Conservation (phyloP, 2,888 invertebrate species). For the Petrophora chlorosata region DNA sequence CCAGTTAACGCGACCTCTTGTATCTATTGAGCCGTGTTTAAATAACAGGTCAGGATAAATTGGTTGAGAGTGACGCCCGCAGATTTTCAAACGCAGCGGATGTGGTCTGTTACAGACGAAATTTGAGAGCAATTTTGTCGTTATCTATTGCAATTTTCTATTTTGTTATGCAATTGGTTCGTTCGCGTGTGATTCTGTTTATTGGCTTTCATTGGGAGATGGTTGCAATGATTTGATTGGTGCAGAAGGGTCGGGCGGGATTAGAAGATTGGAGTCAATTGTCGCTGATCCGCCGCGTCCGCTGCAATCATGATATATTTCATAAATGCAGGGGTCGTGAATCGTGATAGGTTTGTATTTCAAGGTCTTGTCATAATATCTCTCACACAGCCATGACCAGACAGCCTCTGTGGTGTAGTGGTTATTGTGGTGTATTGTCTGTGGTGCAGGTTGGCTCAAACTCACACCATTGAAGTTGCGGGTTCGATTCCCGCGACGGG, state of each 20-base stretch:
- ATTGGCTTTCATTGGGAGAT: conserved; percentile 7
- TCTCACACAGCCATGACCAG: too few species aligned
- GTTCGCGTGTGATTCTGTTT: conserved; percentile 31
- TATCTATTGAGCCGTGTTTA: conserved; percentile 28
- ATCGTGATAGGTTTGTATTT: background rate
- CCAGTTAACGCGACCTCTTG: conserved; percentile 56
- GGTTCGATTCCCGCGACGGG: too few species aligned
- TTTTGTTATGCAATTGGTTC: conserved; percentile 54
- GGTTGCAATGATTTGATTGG: conserved; percentile 23
- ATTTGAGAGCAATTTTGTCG: conserved; percentile 71
- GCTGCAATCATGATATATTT: background rate
- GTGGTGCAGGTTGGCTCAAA: too few species aligned
- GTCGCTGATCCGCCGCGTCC: background rate
- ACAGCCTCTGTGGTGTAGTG: too few species aligned
- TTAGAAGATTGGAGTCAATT: conserved; percentile 1
- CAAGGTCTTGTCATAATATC: background rate
- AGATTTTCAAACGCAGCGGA: conserved; percentile 70
- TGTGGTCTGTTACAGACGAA: conserved; percentile 64
- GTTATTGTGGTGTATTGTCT: too few species aligned
- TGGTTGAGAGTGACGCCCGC: conserved; percentile 64
- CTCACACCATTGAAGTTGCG: too few species aligned
- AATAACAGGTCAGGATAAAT: conserved; percentile 41
- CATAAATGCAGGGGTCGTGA: background rate
- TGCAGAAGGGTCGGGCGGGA: background rate
- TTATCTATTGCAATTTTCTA: conserved; percentile 63